These are phyloP conservation scores for Melanitta fusca DNA, from an alignment of 2,797 vertebrate genomes.

Conservation along the genomic window DNA sequence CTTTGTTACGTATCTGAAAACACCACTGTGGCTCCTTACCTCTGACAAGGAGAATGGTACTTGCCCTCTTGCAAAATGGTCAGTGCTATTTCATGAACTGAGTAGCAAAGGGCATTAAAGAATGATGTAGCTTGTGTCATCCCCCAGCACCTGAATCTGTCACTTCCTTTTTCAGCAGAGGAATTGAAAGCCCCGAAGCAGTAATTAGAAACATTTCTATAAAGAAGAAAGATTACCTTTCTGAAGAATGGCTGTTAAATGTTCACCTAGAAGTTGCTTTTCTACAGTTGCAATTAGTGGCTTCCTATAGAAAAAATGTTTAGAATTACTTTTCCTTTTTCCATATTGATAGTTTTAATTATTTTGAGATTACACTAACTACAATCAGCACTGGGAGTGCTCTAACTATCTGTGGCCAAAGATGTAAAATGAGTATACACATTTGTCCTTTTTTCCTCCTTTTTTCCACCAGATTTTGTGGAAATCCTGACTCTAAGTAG, in stretches of 20 bases:
- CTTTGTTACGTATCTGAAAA: neutral
- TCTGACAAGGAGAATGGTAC: neutral
- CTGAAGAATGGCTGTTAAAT: constrained; percentile 95
- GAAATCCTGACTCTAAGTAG: neutral
- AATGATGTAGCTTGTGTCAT: neutral
- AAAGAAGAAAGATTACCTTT: constrained; percentile 87
- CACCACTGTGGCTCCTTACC: neutral
- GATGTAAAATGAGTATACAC: neutral
- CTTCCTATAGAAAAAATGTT: constrained; percentile 86
- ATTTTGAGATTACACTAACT: neutral
- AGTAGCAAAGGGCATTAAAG: neutral
- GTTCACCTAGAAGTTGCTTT: constrained; percentile 98
- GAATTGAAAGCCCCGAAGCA: constrained; percentile 34
- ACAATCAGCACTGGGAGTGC: neutral
- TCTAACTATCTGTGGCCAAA: neutral
- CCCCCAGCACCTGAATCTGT: neutral
- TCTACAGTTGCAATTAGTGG: constrained; percentile 97
- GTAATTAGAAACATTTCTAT: constrained; percentile 41
- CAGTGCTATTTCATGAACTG: neutral
- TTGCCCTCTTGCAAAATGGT: neutral
- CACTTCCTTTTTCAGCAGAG: constrained; percentile 5
- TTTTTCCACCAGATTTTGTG: neutral
- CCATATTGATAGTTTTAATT: constrained; percentile 35
- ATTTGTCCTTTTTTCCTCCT: neutral
- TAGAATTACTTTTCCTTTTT: constrained; percentile 73